Base-by-base conservation (phyloP, 2,888 invertebrate species). In the Trachelus iudaicus region DNA sequence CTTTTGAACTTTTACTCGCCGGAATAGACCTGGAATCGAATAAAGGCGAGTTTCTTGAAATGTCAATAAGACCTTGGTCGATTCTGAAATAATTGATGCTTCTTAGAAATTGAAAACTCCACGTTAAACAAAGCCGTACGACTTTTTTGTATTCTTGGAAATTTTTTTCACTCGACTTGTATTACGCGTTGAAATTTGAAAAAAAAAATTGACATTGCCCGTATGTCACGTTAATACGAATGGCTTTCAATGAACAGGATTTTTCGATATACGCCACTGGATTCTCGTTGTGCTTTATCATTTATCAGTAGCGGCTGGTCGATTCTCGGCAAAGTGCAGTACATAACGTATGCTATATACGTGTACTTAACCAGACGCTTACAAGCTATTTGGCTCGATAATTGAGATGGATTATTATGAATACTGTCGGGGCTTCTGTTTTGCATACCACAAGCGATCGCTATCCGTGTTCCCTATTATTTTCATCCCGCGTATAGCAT, bases 341-440 rank as follows among this genome's bases (percentile, higher is more conserved):
- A 56, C 2, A 23, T 56, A 23, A 56, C 9, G 0, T 56, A 56
- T 56, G 23, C 56, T 23, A 23, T 56, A 56, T 23, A 56, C 23
- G 23, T 56, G 56, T 34, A 71, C 73, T 76, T 69, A 31, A 34
- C 69, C 15, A 75, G 68, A 85, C 82, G 80, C 79, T 85, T 85
- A 78, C 82, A 81, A 82, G 76, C 77, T 79, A 75, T 78, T 80
- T 69, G 79, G 73, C 69, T 77, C 79, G 81, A 74, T 82, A 83
- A 82, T 79, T 77, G 77, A 78, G 82, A 81, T 69, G 79, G 85
- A 84, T 84, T 83, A 85, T 83, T 84, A 81, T 33, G 83, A 84
- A 80, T 82, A 83, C 81, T 77, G 79, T 73, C 75, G 77, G 69
- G 37, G 75, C 71, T 56, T 56, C 23, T 23, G 23, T 56, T 56